Evolutionary conservation across 2,888 invertebrate species (phyloP).

Genomic region (Drosophila yooni): DNA sequence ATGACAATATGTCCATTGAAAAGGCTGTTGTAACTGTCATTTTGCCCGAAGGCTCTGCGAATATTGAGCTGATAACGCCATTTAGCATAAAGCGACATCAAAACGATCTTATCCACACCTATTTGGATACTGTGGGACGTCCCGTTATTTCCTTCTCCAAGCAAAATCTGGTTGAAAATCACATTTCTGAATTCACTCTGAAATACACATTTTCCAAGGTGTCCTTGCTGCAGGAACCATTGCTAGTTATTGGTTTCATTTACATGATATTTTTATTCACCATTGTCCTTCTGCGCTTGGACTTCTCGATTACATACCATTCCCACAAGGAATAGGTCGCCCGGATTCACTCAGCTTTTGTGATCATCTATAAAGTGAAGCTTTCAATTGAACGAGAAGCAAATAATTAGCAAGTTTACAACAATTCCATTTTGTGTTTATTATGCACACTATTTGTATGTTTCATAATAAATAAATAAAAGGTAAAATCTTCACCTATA

Average conservation of each 20-base stretch:
- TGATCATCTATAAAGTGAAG: conserved; percentile 7
- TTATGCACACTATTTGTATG: conserved; percentile 24
- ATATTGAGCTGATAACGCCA: conserved; percentile 92
- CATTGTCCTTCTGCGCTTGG: conserved; percentile 96
- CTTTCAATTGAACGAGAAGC: conserved; percentile 17
- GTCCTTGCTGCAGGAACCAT: conserved; percentile 96
- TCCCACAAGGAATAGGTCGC: conserved; percentile 64
- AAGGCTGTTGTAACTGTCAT: conserved; percentile 94
- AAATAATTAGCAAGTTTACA: conserved; percentile 23
- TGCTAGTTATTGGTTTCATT: conserved; percentile 94
- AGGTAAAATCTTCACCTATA: neutral
- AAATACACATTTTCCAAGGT: conserved; percentile 94
- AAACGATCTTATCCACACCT: conserved; percentile 94
- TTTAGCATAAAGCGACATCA: conserved; percentile 91
- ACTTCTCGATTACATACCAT: conserved; percentile 93
- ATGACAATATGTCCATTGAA: conserved; percentile 98
- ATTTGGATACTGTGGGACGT: conserved; percentile 97
- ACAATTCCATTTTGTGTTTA: conserved; percentile 30
- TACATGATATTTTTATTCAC: conserved; percentile 95
- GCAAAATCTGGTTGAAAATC: conserved; percentile 96
- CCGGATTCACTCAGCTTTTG: neutral
- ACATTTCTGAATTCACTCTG: conserved; percentile 97
- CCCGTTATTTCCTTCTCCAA: conserved; percentile 93
- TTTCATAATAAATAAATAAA: conserved; percentile 19
- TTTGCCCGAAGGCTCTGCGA: conserved; percentile 96